Percentiles rank a stretch among this genome's conserved stretches.
These are phyloP conservation scores for Cybosia mesomella DNA, from an alignment of 2,888 invertebrate species.

Conservation along the genomic window DNA sequence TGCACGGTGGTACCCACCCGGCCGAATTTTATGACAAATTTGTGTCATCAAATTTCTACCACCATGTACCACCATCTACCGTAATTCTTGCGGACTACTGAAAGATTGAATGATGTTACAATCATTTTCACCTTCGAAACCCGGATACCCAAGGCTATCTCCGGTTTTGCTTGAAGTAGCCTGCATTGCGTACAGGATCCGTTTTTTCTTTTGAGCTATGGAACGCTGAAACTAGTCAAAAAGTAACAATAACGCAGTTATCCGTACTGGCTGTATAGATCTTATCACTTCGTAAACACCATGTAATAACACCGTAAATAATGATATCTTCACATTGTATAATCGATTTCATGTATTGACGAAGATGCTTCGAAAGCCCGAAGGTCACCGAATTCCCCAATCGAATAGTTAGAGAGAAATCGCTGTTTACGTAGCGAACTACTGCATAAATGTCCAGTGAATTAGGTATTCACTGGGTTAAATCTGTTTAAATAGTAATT, in stretches of 20 bases:
- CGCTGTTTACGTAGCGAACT: conserved; percentile 12
- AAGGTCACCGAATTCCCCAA: conserved; percentile 23
- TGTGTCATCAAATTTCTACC: too few species aligned
- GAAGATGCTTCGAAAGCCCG: conserved; percentile 15
- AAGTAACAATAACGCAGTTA: not conserved
- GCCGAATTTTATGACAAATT: too few species aligned
- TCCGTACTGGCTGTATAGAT: not conserved
- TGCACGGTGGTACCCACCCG: too few species aligned
- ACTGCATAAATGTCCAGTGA: conserved; percentile 3
- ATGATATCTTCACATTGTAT: conserved; percentile 8
- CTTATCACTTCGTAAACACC: conserved; percentile 3
- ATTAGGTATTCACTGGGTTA: conserved; percentile 12
- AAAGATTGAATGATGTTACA: not conserved
- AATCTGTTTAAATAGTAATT: conserved; percentile 16
- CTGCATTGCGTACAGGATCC: too few species aligned
- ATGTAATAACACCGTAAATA: conserved; percentile 13
- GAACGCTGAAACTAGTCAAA: too few species aligned
- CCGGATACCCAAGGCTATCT: too few species aligned
- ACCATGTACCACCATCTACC: too few species aligned
- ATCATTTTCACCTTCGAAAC: too few species aligned
- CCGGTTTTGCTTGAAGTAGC: too few species aligned
- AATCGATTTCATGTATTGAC: conserved; percentile 18
- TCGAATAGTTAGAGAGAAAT: conserved; percentile 31
- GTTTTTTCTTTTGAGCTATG: too few species aligned
- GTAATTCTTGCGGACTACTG: too few species aligned